Percentiles rank a stretch among this genome's conserved stretches.
Evolutionary conservation across 2,113 vertebrate genomes (phyloP).

Genomic region (Dolichallabes microphthalmus): DNA sequence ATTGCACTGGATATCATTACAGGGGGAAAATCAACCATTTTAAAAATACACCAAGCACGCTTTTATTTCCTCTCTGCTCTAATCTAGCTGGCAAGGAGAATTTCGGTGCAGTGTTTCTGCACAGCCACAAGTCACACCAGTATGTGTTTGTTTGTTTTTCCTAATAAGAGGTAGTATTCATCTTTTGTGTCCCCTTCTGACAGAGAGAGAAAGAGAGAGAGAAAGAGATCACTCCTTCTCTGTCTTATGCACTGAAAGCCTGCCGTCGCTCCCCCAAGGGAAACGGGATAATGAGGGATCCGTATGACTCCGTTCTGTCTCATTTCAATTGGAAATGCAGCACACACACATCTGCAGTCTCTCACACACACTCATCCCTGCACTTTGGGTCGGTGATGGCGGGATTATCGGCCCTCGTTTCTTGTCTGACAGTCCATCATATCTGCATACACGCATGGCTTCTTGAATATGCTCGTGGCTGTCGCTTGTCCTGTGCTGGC

Average conservation of each 20-base stretch:
- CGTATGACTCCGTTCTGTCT: conserved; percentile 68
- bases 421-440: conserved; percentile 69
- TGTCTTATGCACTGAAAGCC: conserved; percentile 52
- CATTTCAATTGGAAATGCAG: conserved; percentile 76
- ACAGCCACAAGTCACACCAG: conserved; percentile 39
- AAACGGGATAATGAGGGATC: conserved; percentile 71
- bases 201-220: conserved; percentile 20
- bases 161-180: conserved; percentile 52
- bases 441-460: conserved; percentile 48
- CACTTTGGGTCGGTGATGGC: conserved; percentile 71
- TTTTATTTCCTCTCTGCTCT: conserved; percentile 71
- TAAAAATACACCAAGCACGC: conserved; percentile 77
- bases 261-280: conserved; percentile 65
- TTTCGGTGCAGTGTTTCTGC: conserved; percentile 47
- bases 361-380: conserved; percentile 48
- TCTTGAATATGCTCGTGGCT: conserved; percentile 44
- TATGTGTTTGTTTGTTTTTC: conserved; percentile 49
- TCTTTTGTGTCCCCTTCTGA: conserved; percentile 45
- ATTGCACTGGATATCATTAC: conserved; percentile 77
- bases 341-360: conserved; percentile 53
- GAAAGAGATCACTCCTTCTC: conserved; percentile 57
- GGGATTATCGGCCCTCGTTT: conserved; percentile 67
- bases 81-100: conserved; percentile 62
- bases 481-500: conserved; percentile 37
- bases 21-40: conserved; percentile 76